Evolutionary conservation across 2,888 invertebrate species (phyloP), one percentile per base, ranked within the genome.

Genomic region (Agapostemon virescens): DNA sequence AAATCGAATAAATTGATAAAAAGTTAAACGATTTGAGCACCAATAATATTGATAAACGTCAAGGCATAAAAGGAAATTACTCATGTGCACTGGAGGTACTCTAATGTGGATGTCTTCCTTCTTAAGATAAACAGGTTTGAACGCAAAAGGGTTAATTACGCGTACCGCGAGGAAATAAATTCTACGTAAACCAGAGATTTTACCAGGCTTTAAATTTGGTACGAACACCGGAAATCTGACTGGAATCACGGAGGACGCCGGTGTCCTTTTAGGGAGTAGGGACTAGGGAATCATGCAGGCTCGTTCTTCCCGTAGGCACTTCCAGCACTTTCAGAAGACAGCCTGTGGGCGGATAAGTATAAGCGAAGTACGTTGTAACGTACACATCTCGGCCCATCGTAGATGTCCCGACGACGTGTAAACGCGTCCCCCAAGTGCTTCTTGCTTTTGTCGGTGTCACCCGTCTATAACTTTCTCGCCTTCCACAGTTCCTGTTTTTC

Each of bases 381-480:
- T 49, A 36, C 11, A 58, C n/a, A 45, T 23, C n/a, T 36, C 42
- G 23, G 20, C 15, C 38, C 36, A 38, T 30, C 42, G 20, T 45
- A 20, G 64, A 69, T 36, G 30, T 42, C 55, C 17, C 11, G 20
- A 20, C 38, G 20, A 45, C 67, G 58, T 42, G 67, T 68, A 63
- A 77, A 55, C 61, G 33, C 58, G 23, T 7, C 6, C 55, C 52
- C 52, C 67, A 30, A 67, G 49, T 63, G 4, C 72, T 15, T 38
- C 30, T 3, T 42, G 36, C 52, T 30, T 55, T 40, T 63, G 78
- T 30, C 30, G 64, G 13, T 80, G 71, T 64, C 79, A 55, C 55
- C 42, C 40, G 20, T 30, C 70, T 79, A 68, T 74, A 74, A 81
- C 69, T 81, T 74, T 49, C 73, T 69, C 58, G 49, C 55, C 33